Conservation (phyloP, 2,888 invertebrate genomes). For the Cerastis rubricosa region DNA sequence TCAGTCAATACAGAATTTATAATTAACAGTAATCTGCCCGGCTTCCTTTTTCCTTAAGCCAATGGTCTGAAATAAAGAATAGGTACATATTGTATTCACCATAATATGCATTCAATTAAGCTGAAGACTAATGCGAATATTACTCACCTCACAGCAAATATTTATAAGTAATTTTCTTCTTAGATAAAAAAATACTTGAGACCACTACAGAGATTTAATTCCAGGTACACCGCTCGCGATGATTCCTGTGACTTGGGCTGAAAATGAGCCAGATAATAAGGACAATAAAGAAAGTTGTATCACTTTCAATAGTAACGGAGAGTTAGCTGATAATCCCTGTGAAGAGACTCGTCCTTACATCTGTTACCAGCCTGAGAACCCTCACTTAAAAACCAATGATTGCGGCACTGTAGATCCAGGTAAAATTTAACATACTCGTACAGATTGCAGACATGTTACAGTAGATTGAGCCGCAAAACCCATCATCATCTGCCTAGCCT, state of each 20-base stretch:
- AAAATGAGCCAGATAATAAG: slow-evolving; percentile 3
- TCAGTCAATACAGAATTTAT: neutral
- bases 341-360: slow-evolving; percentile 23
- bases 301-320: neutral
- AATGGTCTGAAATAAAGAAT: neutral
- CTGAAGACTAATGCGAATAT: neutral
- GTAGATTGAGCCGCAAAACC: neutral
- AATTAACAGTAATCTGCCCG: neutral
- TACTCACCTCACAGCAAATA: neutral
- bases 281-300: neutral
- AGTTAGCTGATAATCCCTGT: neutral
- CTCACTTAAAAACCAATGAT: slow-evolving; percentile 12
- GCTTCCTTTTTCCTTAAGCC: neutral
- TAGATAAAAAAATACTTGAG: neutral
- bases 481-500: neutral
- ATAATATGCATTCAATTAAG: neutral
- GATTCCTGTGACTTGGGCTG: slow-evolving; percentile 53
- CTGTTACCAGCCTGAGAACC: slow-evolving; percentile 39
- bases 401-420: slow-evolving; percentile 61
- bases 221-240: slow-evolving; percentile 54
- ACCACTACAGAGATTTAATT: neutral
- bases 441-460: neutral
- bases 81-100: neutral
- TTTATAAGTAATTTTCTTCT: neutral
- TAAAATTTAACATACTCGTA: neutral